phyloP scores from a whole-genome alignment of 2,113 vertebrate genomes.

The Chrysochloris asiatica region DNA sequence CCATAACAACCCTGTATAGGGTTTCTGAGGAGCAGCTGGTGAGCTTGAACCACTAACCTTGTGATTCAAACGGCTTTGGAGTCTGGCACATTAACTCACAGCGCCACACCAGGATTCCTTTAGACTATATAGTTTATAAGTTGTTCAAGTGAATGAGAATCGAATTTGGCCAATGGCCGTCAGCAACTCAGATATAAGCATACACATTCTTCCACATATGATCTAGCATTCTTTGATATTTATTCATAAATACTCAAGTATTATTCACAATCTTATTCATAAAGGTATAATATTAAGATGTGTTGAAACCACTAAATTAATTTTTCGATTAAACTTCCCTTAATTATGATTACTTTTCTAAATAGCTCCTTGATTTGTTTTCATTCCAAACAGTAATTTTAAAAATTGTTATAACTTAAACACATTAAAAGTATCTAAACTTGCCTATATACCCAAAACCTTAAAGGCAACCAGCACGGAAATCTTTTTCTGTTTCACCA shows the following conservation, averaged over 20 bases:
- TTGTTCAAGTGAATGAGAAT: neutral
- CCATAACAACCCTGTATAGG: too few relatives aligned
- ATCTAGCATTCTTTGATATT: neutral
- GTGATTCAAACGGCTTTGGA: too few relatives aligned
- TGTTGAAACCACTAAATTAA: neutral
- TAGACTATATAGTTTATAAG: neutral
- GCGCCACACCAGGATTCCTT: too few relatives aligned
- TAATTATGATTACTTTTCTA: constrained; percentile 29
- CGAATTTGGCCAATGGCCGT: neutral
- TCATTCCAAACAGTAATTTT: constrained; percentile 15
- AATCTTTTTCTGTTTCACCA: neutral
- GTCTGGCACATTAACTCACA: too few relatives aligned
- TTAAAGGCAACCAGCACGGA: neutral
- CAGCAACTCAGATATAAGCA: constrained; percentile 37
- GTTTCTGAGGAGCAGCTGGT: too few relatives aligned
- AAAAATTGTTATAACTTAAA: constrained; percentile 17
- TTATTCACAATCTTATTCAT: neutral
- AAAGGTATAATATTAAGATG: neutral
- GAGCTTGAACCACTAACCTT: too few relatives aligned
- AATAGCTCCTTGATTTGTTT: neutral
- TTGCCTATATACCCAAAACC: neutral
- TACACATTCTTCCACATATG: neutral
- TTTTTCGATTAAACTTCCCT: constrained; percentile 30
- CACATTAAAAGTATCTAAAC: constrained; percentile 7
- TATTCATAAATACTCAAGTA: neutral